These are phyloP conservation scores for Diceros bicornis DNA, from an alignment of 2,797 vertebrate species.

Conservation along the genomic window DNA sequence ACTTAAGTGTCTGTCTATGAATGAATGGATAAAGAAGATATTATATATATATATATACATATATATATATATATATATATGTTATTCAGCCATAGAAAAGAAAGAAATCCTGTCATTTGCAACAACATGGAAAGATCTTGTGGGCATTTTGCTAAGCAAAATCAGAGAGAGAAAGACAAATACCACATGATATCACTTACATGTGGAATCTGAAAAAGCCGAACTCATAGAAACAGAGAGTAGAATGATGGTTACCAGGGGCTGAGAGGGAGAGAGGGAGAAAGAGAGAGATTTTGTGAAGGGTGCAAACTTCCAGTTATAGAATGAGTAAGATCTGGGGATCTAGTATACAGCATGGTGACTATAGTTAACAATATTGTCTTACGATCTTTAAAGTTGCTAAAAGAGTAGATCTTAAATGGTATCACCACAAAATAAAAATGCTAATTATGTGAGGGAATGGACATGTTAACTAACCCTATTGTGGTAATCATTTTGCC, in stretches of 20 bases:
- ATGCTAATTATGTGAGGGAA: not conserved
- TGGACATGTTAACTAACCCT: not conserved
- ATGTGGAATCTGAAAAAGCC: not conserved
- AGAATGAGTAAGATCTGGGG: not conserved
- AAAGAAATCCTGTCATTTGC: not conserved
- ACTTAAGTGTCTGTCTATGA: not conserved
- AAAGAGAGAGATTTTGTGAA: not conserved
- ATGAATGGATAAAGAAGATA: not conserved
- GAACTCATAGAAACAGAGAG: not conserved
- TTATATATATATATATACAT: too few relatives aligned
- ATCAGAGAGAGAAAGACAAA: too few relatives aligned
- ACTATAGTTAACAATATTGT: not conserved
- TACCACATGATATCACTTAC: too few relatives aligned
- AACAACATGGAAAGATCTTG: too few relatives aligned
- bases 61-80: too few relatives aligned
- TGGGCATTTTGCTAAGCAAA: too few relatives aligned
- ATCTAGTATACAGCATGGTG: not conserved
- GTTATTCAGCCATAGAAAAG: not conserved
- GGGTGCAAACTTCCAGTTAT: not conserved
- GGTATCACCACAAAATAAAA: not conserved
- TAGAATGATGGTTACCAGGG: not conserved
- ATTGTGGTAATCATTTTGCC: not conserved
- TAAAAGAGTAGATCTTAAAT: not conserved
- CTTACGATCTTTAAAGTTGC: not conserved
- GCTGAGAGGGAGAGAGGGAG: accelerated